Evolutionary conservation across 1,140 invertebrate genomes (phyloP).

Genomic region (Zaprionus kolodkinae): DNA sequence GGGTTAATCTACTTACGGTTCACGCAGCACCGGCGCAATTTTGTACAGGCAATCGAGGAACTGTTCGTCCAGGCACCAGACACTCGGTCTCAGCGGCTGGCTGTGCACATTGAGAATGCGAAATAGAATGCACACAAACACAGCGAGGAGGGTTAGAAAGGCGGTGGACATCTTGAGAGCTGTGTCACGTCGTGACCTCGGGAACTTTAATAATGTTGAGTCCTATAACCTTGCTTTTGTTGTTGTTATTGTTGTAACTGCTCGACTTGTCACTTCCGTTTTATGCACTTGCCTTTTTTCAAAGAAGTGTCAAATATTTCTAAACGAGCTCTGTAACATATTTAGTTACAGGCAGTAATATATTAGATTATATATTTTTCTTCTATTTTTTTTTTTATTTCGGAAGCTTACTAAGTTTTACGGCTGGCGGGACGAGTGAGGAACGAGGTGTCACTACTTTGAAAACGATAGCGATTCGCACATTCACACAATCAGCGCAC

Average conservation of each 20-base stretch:
- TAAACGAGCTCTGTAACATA: background rate
- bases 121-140: slow-evolving; percentile 91
- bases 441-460: background rate
- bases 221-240: slow-evolving; percentile 23
- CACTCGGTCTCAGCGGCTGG: slow-evolving; percentile 89
- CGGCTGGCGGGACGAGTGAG: background rate
- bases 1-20: slow-evolving; percentile 89
- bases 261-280: background rate
- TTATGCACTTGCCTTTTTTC: background rate
- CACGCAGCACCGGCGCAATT: slow-evolving; percentile 89
- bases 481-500: background rate
- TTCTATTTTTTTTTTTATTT: background rate
- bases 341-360: background rate
- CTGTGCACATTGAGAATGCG: slow-evolving; percentile 93
- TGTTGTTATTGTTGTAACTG: background rate
- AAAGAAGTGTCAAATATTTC: background rate
- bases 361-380: background rate
- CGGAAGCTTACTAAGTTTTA: slow-evolving; percentile 31
- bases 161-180: slow-evolving; percentile 88
- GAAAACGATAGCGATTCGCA: slow-evolving; percentile 12
- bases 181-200: slow-evolving; percentile 6
- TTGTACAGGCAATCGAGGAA: slow-evolving; percentile 91
- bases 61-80: slow-evolving; percentile 89
- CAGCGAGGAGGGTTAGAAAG: slow-evolving; percentile 89
- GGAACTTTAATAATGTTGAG: background rate